Evolutionary conservation across 1,140 invertebrate species (phyloP), one percentile per base, ranked within the genome.

Genomic region (Lepidurus apus): DNA sequence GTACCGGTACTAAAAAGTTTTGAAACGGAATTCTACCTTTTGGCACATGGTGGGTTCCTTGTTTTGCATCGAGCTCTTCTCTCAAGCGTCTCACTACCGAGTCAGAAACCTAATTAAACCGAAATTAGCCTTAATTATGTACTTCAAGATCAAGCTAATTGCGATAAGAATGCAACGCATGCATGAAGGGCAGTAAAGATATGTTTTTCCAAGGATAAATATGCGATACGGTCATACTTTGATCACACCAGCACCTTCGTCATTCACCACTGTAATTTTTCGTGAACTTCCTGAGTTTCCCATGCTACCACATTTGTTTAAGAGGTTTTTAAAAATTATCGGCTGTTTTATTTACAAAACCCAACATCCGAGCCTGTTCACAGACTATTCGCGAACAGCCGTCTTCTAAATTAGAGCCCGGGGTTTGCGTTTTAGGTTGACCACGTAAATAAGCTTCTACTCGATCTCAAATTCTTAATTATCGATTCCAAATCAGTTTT

Each of bases 201-300:
- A 1, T 42, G 24, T 21, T 44, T n/a, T 11, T 42, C 7, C 21
- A 42, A 8, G 17, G 73, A 24, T 3, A 65, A 1, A 42, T n/a
- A 47, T n/a, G 34, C 2, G 34, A 34, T 77, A 77, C 8, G 21
- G 8, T 74, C 17, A 34, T 44, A 80, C 79, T 45, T 78, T 80
- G 11, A 80, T 80, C 11, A 80, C 79, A 17, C 79, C 79, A 11
- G 75, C 73, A 24, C 74, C 78, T 75, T 78, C 79, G 75, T 80
- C 79, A 21, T 77, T 80, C 17, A 77, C 79, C 5, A 80, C 79
- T n/a, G 79, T 78, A 43, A 80, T 77, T 80, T 80, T 80, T 34
- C 76, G 75, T 78, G 75, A 74, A 74, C 79, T 80, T 47, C 65
- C 44, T 24, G 76, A 77, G 34, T 80, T 80, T 21, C 79, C 79